Evolutionary conservation across 2,113 vertebrate species (phyloP), one percentile per base, ranked within the genome.

Genomic region (Peucedramus taeniatus): DNA sequence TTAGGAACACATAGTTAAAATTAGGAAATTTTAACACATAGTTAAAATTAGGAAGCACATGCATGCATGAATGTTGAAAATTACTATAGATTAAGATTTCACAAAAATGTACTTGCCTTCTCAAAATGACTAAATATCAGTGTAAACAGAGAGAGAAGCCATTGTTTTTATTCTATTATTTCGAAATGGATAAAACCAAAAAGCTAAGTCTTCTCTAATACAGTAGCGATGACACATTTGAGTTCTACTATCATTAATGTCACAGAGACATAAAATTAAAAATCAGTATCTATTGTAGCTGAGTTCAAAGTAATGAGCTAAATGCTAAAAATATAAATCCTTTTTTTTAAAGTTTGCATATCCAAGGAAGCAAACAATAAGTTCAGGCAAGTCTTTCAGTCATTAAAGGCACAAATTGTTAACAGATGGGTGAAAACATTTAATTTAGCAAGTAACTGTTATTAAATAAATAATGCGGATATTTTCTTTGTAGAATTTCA

Each of bases 361-460:
- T 71, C 18, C 57, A 89, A 84, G 17, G 65, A 75, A 91, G 70
- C 18, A 83, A 95, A 87, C n/a, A 76, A 1, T 54, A 93, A 88
- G 68, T 86, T 90, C 66, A 91, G 56, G 74, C 16, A 89, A 72
- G 37, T 90, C 77, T 71, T 94, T 89, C 70, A 78, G 81, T 65
- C 80, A 56, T 37, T 81, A 89, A 81, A 94, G 60, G 49, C 57
- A 89, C 13, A 82, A 89, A 87, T 40, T 87, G 87, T 79, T 93
- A 94, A 95, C 87, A 94, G 81, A 92, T 78, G 82, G 85, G 49
- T 70, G 69, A 44, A 79, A 96, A 94, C 61, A 83, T 45, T 87
- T 89, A 57, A 89, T 97, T 87, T 71, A 89, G 61, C 8, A 2
- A 82, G 88, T 82, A 92, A 76, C 26, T 88, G 59, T 82, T 89